Conservation (phyloP, 2,113 vertebrate species). For the Gymnocephalus cernua region DNA sequence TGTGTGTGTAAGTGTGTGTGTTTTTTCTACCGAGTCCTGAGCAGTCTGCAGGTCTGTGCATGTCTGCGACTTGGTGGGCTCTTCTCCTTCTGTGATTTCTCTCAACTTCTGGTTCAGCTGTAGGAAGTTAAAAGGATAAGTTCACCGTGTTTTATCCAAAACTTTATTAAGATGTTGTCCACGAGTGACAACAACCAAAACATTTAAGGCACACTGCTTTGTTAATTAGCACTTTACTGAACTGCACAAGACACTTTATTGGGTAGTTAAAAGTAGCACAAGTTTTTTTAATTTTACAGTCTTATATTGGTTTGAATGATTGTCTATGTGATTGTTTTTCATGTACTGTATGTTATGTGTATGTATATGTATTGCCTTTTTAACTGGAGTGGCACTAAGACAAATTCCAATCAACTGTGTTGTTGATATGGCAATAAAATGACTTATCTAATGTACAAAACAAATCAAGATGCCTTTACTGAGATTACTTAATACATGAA, state of each 20-base stretch:
- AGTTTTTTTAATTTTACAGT: too few relatives aligned
- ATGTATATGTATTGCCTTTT: too few relatives aligned
- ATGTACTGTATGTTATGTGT: too few relatives aligned
- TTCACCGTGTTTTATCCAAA: not conserved
- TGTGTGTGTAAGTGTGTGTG: constrained; percentile 31
- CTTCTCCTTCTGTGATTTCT: constrained; percentile 87
- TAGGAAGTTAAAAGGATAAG: not conserved
- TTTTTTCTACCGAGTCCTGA: constrained; percentile 83
- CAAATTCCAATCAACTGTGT: too few relatives aligned
- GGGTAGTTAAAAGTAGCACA: too few relatives aligned
- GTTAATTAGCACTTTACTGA: too few relatives aligned
- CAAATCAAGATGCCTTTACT: not conserved
- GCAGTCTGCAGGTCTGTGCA: constrained; percentile 81
- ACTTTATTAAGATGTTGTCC: not conserved
- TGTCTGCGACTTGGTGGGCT: constrained; percentile 74
- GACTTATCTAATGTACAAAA: too few relatives aligned
- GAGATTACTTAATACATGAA: not conserved
- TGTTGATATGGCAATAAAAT: too few relatives aligned
- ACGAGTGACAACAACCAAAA: not conserved
- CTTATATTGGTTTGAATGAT: too few relatives aligned
- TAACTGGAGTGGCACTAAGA: too few relatives aligned
- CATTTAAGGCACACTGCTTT: not conserved
- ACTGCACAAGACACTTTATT: too few relatives aligned
- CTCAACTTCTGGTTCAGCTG: constrained; percentile 88
- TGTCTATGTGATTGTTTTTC: too few relatives aligned